These are phyloP conservation scores for Hartigia nigra DNA, from an alignment of 2,888 invertebrate genomes.

Conservation along the genomic window DNA sequence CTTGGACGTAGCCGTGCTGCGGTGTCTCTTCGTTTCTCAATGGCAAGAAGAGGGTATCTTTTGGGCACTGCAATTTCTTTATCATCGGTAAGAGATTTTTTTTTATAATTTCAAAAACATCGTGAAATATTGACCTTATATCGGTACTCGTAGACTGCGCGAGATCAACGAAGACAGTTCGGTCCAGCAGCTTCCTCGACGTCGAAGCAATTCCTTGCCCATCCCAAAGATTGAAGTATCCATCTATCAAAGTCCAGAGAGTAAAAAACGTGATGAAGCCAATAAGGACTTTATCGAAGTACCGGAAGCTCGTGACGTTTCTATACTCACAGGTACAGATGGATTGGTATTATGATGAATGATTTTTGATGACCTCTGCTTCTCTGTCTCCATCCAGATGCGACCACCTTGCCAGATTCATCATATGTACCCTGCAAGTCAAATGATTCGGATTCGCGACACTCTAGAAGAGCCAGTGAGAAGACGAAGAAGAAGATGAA, in stretches of 20 bases:
- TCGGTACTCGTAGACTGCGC: slow-evolving; percentile 72
- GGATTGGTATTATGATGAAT: slow-evolving; percentile 17
- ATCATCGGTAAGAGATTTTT: slow-evolving; percentile 76
- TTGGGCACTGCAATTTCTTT: slow-evolving; percentile 94
- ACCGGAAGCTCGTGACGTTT: slow-evolving; percentile 77
- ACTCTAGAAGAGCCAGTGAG: slow-evolving; percentile 80
- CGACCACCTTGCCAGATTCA: slow-evolving; percentile 60
- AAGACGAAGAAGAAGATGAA: slow-evolving; percentile 88
- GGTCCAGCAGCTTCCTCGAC: slow-evolving; percentile 81
- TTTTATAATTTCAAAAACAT: slow-evolving; percentile 7
- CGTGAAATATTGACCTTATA: neutral
- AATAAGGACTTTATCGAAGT: slow-evolving; percentile 81
- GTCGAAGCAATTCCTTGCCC: slow-evolving; percentile 92
- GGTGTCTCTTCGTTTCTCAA: slow-evolving; percentile 94
- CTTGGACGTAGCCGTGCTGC: slow-evolving; percentile 94
- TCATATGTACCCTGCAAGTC: slow-evolving; percentile 60
- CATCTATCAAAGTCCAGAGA: slow-evolving; percentile 81
- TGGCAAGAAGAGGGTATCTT: slow-evolving; percentile 99
- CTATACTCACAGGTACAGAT: slow-evolving; percentile 74
- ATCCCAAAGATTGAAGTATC: slow-evolving; percentile 94
- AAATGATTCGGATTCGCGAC: slow-evolving; percentile 64
- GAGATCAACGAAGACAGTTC: slow-evolving; percentile 89
- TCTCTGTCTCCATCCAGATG: slow-evolving; percentile 25
- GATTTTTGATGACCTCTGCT: slow-evolving; percentile 2
- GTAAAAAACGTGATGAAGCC: slow-evolving; percentile 73